Conservation (phyloP, 2,797 vertebrate genomes). For the Sebastes trivittatus region DNA sequence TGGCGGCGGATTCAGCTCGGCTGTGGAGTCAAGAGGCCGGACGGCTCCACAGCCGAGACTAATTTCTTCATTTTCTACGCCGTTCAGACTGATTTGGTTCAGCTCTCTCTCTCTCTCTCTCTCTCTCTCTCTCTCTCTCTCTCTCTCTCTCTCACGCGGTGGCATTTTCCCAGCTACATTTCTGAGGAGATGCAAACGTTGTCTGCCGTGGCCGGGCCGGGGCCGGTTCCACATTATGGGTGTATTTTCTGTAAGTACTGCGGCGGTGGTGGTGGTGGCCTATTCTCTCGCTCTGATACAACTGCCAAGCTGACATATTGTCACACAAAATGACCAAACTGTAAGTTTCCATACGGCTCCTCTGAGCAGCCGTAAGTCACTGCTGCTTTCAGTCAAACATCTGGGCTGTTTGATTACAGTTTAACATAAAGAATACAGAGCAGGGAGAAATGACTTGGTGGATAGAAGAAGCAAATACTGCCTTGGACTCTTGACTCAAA, state of each 20-base stretch:
- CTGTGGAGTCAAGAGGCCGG: conserved; percentile 44
- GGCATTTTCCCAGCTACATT: conserved; percentile 21
- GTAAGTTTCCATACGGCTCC: conserved; percentile 7
- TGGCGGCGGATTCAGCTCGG: background rate
- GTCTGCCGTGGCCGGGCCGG: background rate
- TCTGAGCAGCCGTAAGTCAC: background rate
- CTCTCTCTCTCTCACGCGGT: background rate
- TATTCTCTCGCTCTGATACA: background rate
- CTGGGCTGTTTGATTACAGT: background rate
- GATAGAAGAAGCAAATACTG: background rate
- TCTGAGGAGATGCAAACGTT: conserved; percentile 5
- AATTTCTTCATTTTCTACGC: conserved; percentile 57
- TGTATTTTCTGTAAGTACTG: background rate
- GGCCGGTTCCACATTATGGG: conserved; percentile 1
- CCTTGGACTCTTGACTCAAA: background rate
- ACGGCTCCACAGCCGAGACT: conserved; percentile 41
- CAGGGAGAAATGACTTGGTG: background rate
- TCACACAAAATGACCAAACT: conserved; percentile 2
- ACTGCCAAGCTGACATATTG: conserved; percentile 13
- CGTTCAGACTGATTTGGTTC: conserved; percentile 31
- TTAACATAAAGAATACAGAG: background rate
- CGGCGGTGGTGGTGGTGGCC: background rate
- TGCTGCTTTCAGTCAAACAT: background rate
- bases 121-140: background rate
- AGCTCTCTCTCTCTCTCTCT: background rate